Percentiles rank a stretch among this genome's conserved stretches.
Evolutionary conservation across 2,113 vertebrate species (phyloP).

Genomic region (Petroica traversi): DNA sequence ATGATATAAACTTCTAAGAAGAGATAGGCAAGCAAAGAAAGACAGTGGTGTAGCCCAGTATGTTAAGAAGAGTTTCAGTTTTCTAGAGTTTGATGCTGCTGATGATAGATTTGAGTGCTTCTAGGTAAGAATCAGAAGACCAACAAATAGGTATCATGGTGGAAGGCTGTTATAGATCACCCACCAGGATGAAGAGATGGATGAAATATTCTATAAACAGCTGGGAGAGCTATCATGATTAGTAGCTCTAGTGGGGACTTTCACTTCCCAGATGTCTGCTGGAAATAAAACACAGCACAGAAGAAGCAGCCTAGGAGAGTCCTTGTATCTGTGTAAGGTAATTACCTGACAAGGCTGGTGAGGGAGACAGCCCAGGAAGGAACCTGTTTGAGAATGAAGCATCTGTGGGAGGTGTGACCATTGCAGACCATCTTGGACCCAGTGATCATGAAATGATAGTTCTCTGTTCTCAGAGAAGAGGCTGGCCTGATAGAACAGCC

Average conservation of each 20-base stretch:
- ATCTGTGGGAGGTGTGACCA: not conserved
- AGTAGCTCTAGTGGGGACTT: not conserved
- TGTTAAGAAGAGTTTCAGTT: not conserved
- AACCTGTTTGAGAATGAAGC: not conserved
- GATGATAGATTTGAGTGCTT: not conserved
- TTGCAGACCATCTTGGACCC: not conserved
- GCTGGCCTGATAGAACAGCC: accelerated
- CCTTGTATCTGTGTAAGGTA: not conserved
- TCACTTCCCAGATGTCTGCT: not conserved
- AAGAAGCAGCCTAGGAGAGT: not conserved
- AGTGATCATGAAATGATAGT: not conserved
- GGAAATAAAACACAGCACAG: not conserved
- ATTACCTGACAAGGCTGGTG: not conserved
- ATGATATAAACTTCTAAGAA: not conserved
- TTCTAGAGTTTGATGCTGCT: not conserved
- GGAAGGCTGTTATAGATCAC: not conserved
- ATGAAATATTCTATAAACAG: not conserved
- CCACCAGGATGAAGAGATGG: not conserved
- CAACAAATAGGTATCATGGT: not conserved
- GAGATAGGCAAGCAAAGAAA: not conserved
- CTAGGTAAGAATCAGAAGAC: not conserved
- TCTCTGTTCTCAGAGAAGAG: not conserved
- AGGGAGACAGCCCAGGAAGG: not conserved
- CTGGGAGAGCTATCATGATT: not conserved
- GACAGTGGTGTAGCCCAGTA: not conserved